Evolutionary conservation across 2,113 vertebrate genomes (phyloP).

Genomic region (Scopus umbretta): DNA sequence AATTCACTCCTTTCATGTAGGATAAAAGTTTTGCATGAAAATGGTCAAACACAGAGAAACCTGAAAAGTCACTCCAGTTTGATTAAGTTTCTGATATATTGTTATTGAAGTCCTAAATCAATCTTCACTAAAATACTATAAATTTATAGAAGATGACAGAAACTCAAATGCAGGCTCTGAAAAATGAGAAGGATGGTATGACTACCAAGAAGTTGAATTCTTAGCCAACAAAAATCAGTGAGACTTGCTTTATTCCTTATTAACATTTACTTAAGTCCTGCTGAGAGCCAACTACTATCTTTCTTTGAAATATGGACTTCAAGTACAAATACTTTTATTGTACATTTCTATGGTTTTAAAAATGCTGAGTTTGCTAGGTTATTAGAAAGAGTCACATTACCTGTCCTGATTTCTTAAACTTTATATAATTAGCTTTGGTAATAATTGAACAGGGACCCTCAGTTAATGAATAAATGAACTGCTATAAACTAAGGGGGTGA

Average conservation of each 20-base stretch:
- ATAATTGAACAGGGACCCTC: background rate
- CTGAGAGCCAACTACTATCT: background rate
- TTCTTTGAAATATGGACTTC: background rate
- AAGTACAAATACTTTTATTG: background rate
- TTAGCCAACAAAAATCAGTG: background rate
- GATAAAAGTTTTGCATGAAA: background rate
- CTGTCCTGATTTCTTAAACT: background rate
- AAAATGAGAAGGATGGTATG: background rate
- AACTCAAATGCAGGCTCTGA: background rate
- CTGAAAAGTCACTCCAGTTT: background rate
- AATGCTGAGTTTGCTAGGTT: background rate
- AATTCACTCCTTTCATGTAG: background rate
- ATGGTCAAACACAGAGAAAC: background rate
- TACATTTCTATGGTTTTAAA: background rate
- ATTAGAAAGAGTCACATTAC: background rate
- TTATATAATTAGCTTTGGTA: constrained; percentile 1
- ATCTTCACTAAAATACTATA: background rate
- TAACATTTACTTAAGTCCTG: background rate
- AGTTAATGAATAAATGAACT: background rate
- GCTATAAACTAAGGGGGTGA: background rate
- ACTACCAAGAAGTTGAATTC: background rate
- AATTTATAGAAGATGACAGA: background rate
- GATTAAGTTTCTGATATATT: background rate
- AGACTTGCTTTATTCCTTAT: background rate
- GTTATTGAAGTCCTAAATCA: background rate